phyloP scores from a whole-genome alignment of 2,888 invertebrate species.

The Acrocera orbiculus region DNA sequence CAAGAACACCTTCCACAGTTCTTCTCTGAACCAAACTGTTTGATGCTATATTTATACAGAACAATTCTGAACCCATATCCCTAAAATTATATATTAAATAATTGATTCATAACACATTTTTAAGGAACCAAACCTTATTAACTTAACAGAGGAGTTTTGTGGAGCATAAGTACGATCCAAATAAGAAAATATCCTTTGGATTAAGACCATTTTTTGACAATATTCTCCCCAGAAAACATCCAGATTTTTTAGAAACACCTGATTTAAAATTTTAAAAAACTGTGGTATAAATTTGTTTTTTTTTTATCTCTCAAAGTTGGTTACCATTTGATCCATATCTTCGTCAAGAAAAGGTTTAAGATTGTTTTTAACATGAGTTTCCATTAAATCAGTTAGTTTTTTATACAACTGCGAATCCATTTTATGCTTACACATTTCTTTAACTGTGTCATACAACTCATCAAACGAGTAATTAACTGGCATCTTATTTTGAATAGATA shows the following conservation, averaged over 20 bases:
- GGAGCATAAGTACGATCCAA: slow-evolving; percentile 93
- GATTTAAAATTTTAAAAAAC: slow-evolving; percentile 17
- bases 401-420: slow-evolving; percentile 85
- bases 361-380: slow-evolving; percentile 76
- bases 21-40: slow-evolving; percentile 79
- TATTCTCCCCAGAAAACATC: slow-evolving; percentile 92
- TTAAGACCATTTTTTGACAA: slow-evolving; percentile 98
- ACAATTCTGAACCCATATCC: slow-evolving; percentile 95
- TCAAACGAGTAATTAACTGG: slow-evolving; percentile 83
- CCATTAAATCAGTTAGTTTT: slow-evolving; percentile 67
- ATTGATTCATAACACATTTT: too few relatives aligned
- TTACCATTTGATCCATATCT: slow-evolving; percentile 61
- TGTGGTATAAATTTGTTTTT: too few relatives aligned
- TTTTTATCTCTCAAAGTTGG: too few relatives aligned
- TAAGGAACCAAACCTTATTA: slow-evolving; percentile 59
- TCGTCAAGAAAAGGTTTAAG: slow-evolving; percentile 81
- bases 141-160: slow-evolving; percentile 83
- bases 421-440: slow-evolving; percentile 96
- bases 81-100: slow-evolving; percentile 28
- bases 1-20: slow-evolving; percentile 81
- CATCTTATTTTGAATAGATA: slow-evolving; percentile 87
- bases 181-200: slow-evolving; percentile 93
- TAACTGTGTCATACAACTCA: slow-evolving; percentile 91
- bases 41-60: slow-evolving; percentile 82
- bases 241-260: slow-evolving; percentile 83